phyloP scores from a whole-genome alignment of 2,797 vertebrate species.

The Mormyrus hasselquistii region DNA sequence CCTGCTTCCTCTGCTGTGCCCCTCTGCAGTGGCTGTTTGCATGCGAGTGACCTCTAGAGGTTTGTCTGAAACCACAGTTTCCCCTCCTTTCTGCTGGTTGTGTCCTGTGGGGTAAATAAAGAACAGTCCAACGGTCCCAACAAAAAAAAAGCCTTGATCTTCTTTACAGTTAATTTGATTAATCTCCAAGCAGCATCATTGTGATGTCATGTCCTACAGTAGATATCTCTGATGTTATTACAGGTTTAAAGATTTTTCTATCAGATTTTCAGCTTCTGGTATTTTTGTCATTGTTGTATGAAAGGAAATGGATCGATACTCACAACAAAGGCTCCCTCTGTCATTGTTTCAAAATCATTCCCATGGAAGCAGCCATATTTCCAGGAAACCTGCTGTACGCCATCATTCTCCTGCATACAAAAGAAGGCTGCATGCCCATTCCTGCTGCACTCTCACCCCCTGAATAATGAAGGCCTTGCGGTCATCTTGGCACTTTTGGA shows the following conservation, averaged over 20 bases:
- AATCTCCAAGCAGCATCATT: not conserved
- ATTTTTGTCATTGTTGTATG: not conserved
- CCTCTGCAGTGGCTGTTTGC: not conserved
- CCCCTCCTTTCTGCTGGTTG: not conserved
- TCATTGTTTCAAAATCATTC: slow-evolving; percentile 4
- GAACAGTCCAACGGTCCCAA: not conserved
- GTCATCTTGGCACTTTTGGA: not conserved
- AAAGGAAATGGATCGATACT: not conserved
- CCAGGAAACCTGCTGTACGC: not conserved
- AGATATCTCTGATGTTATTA: not conserved
- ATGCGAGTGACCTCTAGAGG: slow-evolving; percentile 3
- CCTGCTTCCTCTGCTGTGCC: not conserved
- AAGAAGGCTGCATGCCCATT: not conserved
- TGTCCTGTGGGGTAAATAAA: not conserved
- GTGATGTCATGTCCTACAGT: not conserved
- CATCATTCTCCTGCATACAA: not conserved
- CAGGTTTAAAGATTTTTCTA: not conserved
- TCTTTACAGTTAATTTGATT: not conserved
- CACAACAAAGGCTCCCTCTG: not conserved
- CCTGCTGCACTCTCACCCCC: not conserved
- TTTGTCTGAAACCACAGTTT: not conserved
- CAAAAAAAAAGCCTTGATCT: not conserved
- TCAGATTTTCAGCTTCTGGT: not conserved
- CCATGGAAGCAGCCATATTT: not conserved
- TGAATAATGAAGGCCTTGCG: not conserved